Evolutionary conservation across 2,888 invertebrate species (phyloP), one percentile per base, ranked within the genome.

Genomic region (Pilophorus perplexus): DNA sequence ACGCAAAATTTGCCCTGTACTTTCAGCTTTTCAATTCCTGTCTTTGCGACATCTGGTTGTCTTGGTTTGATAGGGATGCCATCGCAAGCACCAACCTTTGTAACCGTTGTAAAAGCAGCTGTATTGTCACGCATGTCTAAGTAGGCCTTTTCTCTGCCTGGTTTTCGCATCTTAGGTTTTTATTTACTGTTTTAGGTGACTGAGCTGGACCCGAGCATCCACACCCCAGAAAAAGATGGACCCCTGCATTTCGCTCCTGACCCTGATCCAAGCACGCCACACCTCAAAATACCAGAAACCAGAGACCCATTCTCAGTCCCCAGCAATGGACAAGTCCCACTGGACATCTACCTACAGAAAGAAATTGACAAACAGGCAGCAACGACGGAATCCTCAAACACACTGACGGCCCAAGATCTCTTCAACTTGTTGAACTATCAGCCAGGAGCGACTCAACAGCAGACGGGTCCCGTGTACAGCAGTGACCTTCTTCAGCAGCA

Each of bases 231-330:
- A 18, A 55, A 67, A 25, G 69, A 67, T 12, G 42, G 64, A 12
- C 64, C 76, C 75, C 6, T 76, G 76, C 76, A 78, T 65, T 81
- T 78, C 72, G 80, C 80, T 5, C 81, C 80, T 25, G 81, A 82
- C 74, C 79, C 79, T 12, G 80, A 79, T 74, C 80, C 80, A 27
- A 78, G 77, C 38, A 71, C 80, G 44, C 78, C 79, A 5, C 75
- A 78, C 2, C 73, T 74, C 6, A 78, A 78, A 66, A 74, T 79
- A 2, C 77, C 78, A 2, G 76, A 77, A 2, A 75, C 75, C 1
- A 77, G 77, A 46, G 78, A 71, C 68, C 76, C 78, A 4, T 76
- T 76, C 55, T 79, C 80, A 18, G 71, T 72, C 27, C 80, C 80
- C 1, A 79, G 79, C 74, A 79, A 79, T 71, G 77, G 75, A 8